Evolutionary conservation across 2,888 invertebrate genomes (phyloP), one percentile per base, ranked within the genome.

Genomic region (Callimorpha dominula): DNA sequence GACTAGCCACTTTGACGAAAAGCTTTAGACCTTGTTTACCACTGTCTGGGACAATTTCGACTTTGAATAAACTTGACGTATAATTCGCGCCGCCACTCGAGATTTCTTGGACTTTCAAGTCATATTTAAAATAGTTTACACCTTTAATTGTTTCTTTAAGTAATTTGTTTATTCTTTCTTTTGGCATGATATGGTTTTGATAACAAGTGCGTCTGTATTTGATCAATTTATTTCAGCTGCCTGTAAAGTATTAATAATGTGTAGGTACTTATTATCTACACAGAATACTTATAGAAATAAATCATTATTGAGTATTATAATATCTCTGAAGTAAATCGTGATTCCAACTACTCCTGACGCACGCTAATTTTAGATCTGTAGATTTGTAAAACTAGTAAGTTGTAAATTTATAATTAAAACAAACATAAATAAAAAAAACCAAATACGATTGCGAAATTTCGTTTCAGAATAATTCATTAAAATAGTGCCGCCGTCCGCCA

Each of bases 1-100:
- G 57, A 57, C 57, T 52, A 3, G 76, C 71, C 0, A 78, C 76
- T 75, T 78, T 78, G 5, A 46, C 70, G 43, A 74, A 74, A 68
- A 74, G 66, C 11, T 71, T 60, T 42, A 71, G 14, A 12, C 11
- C 11, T 11, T 46, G 42, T 31, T 62, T 62, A 1, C 57, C 49
- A 1, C 65, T 65, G 9, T 71, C 46, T 17, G 60, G 65, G 31
- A 74, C 1, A 11, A 60, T 69, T 43, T 60, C 60, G 31, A 71
- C 50, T 3, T 52, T 71, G 54, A 40, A 69, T 9, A 74, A 17
- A 63, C 49, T 63, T 9, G 74, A 71, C 0, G 71, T 62, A 49
- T 71, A 74, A 46, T 74, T 74, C 1, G 74, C 74, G 5, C 74
- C 74, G 4, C 69, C 74, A 49, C 71, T 74, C 8, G 71, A 65